These are phyloP conservation scores for Uropsilus gracilis DNA, from an alignment of 2,113 vertebrate species.

Conservation along the genomic window DNA sequence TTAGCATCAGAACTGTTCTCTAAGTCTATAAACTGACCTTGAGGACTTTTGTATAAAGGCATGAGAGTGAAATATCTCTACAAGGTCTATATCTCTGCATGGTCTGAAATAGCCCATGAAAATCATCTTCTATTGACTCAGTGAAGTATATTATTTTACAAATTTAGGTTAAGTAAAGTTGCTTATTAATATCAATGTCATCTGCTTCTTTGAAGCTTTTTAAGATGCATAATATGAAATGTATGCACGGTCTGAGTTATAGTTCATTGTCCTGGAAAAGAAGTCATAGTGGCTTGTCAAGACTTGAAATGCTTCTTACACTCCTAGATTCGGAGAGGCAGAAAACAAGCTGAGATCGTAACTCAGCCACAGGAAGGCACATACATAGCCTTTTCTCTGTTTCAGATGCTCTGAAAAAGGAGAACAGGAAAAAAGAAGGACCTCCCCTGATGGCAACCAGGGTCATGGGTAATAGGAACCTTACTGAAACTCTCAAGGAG, in stretches of 20 bases:
- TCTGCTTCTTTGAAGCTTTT: neutral
- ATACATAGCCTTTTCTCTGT: neutral
- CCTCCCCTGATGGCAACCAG: neutral
- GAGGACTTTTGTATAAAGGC: neutral
- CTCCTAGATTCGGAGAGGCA: neutral
- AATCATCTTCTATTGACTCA: neutral
- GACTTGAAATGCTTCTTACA: neutral
- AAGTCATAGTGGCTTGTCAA: neutral
- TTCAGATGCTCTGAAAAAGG: neutral
- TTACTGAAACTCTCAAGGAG: neutral
- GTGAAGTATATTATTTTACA: neutral
- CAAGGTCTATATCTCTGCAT: too few species aligned
- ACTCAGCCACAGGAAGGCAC: neutral
- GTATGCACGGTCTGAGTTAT: neutral
- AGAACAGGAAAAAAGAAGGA: neutral
- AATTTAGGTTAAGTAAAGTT: neutral
- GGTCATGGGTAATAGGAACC: neutral
- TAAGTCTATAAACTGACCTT: neutral
- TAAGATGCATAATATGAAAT: neutral
- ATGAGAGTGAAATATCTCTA: neutral
- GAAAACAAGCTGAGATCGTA: neutral
- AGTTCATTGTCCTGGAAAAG: neutral
- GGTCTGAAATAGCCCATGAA: neutral
- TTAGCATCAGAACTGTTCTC: neutral
- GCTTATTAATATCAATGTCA: neutral